Conservation (phyloP, 2,113 vertebrate species). For the Pristiophorus japonicus region DNA sequence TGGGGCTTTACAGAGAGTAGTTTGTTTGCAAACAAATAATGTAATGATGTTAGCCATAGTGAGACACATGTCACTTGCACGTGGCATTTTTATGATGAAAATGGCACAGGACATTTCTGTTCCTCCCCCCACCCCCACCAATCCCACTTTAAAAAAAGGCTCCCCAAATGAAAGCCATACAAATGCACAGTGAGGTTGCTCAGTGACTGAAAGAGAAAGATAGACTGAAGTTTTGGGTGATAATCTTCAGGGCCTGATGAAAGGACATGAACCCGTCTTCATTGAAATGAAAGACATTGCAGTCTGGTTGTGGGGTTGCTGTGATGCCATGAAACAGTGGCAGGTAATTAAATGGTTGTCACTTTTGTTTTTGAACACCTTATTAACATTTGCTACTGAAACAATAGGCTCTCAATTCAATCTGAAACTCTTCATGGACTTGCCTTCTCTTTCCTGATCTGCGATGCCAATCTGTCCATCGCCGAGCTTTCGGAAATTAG, state of each 20-base stretch:
- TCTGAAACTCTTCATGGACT: neutral
- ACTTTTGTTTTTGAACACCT: neutral
- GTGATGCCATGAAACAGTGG: neutral
- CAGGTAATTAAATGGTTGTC: neutral
- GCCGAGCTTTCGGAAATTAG: neutral
- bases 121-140: neutral
- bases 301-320: too few species aligned
- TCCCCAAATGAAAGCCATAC: neutral
- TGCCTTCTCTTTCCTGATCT: slow-evolving; percentile 6
- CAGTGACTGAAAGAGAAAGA: neutral
- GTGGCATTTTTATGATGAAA: neutral
- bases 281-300: too few species aligned
- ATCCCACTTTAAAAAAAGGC: neutral
- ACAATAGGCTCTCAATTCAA: neutral
- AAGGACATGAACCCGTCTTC: neutral
- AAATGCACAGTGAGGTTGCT: neutral
- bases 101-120: neutral
- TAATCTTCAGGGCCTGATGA: neutral
- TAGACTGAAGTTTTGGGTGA: neutral
- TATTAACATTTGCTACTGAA: neutral
- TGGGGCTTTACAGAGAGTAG: neutral
- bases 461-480: neutral
- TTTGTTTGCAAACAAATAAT: neutral
- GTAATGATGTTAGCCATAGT: neutral
- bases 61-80: neutral